Base-by-base conservation (phyloP, 2,797 vertebrate species). In the Alectoris magna region DNA sequence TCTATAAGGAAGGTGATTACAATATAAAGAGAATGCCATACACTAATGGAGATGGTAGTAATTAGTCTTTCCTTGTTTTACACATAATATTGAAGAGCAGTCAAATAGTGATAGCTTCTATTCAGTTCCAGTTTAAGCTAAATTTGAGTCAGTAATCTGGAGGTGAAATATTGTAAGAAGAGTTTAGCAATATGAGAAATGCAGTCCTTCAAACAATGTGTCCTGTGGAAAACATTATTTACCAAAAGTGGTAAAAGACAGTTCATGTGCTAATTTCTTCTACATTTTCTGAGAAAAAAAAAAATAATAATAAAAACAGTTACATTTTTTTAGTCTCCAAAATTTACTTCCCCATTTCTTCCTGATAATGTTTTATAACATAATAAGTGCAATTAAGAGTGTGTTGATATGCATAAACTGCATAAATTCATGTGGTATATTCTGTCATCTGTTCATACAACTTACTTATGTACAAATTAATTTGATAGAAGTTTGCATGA, bases 161-260 rank as follows among this genome's bases (percentile, higher is more conserved):
- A 87, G 27, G 6, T 1, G 17, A 85, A 81, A 4, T 39, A 60
- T 26, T 43, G 11, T n/a, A 63, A 68, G 80, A 85, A 59, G 21
- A 1, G 5, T 66, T 63, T 38, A 71, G 1, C 11, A 73, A 11
- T 9, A 59, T 71, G 22, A 86, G 46, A 26, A 41, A 53, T 2
- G 2, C 3, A 21, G 26, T 9, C 6, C 31, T 11, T n/a, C 26
- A 55, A 70, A 29, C 3, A n/a, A 12, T 0, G 0, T 38, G 3
- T 22, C 7, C 21, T 39, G 14, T 26, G 39, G 31, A 87, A 81
- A 22, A 4, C 10, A 10, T 36, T 51, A 53, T 1, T 8, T 39
- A 64, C 5, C 5, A 36, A 12, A 56, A 36, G 34, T 16, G 5
- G 15, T 43, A 56, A 34, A 8, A 5, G 17, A 1, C 2, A 73